Evolutionary conservation across 2,888 invertebrate genomes (phyloP).

Genomic region (Desoria tigrina): DNA sequence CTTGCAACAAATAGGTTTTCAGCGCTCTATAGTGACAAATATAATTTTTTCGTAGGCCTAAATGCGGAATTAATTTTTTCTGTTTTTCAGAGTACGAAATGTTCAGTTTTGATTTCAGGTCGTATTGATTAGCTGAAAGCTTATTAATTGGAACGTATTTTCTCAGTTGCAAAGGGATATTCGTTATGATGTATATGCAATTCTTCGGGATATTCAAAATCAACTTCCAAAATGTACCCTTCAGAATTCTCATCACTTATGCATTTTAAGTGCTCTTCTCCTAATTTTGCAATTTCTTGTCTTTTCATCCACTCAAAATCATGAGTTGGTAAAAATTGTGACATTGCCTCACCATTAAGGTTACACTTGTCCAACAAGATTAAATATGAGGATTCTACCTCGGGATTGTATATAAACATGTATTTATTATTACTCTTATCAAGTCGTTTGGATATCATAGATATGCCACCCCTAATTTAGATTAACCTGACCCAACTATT

Average conservation of each 20-base stretch:
- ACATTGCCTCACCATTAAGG: neutral
- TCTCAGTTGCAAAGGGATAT: conserved; percentile 19
- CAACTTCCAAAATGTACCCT: neutral
- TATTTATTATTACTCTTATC: neutral
- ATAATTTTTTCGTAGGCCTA: conserved; percentile 8
- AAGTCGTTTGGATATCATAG: neutral
- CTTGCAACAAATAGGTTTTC: conserved; percentile 9
- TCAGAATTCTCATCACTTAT: neutral
- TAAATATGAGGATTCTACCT: neutral
- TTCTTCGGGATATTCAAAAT: neutral
- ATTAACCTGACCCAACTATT: no score
- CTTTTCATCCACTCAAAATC: neutral
- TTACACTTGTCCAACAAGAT: neutral
- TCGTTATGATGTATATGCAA: neutral
- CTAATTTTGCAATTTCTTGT: neutral
- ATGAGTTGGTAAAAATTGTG: neutral
- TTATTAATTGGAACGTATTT: neutral
- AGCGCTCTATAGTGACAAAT: conserved; percentile 15
- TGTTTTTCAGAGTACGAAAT: conserved; percentile 12
- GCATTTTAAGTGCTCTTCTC: conserved; percentile 4
- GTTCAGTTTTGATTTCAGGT: neutral
- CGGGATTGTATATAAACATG: neutral
- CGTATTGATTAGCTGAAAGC: conserved; percentile 16
- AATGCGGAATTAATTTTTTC: conserved; percentile 19
- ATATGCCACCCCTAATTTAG: neutral